phyloP scores from a whole-genome alignment of 64 coral and sea anemone species.

The Exaiptasia diaphana region DNA sequence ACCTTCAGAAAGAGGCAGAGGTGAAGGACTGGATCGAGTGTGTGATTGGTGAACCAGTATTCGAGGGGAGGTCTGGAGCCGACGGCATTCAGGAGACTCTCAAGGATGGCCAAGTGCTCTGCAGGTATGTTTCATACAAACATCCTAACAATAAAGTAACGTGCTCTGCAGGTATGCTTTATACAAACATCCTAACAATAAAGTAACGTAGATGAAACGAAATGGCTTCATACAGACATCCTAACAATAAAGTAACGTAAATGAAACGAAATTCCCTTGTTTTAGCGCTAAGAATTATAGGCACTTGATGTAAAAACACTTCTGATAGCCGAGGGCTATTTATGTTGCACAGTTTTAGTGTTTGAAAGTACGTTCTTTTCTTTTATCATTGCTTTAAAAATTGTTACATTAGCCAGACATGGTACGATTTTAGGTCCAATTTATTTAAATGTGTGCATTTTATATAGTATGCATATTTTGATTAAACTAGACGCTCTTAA shows the following conservation, averaged over 20 bases:
- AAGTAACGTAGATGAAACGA: neutral
- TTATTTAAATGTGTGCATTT: too few species aligned
- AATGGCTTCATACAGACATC: neutral
- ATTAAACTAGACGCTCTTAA: too few species aligned
- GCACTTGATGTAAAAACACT: neutral
- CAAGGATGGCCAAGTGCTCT: slow-evolving; percentile 65
- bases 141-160: too few species aligned
- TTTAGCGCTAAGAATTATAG: neutral
- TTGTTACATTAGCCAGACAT: too few species aligned
- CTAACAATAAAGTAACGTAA: neutral
- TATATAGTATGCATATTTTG: too few species aligned
- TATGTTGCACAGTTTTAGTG: too few species aligned
- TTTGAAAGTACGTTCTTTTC: too few species aligned
- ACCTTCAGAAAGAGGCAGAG: slow-evolving; percentile 20
- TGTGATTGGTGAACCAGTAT: slow-evolving; percentile 54
- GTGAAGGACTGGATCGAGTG: slow-evolving; percentile 70
- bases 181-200: too few species aligned
- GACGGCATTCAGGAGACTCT: slow-evolving; percentile 54
- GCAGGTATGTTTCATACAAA: slow-evolving; percentile 41
- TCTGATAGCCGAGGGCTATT: too few species aligned
- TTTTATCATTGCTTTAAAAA: too few species aligned
- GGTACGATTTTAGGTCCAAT: too few species aligned
- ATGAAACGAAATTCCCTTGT: neutral
- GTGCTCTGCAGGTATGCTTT: too few species aligned
- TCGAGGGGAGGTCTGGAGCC: slow-evolving; percentile 50